Evolutionary conservation across 2,113 vertebrate species (phyloP).

Genomic region (Neolamprologus toae): DNA sequence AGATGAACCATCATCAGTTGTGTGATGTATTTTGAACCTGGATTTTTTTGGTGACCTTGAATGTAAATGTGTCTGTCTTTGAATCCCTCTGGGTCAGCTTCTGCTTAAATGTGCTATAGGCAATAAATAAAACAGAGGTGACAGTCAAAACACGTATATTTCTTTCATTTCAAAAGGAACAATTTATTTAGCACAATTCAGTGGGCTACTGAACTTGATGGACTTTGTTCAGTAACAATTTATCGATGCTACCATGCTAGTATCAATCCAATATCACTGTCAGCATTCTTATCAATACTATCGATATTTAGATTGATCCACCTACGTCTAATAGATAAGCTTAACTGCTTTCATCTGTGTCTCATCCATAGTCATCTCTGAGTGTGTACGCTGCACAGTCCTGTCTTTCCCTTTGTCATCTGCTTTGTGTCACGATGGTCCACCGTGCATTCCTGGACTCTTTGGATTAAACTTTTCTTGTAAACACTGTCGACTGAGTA

Average conservation of each 20-base stretch:
- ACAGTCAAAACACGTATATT: background rate
- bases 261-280: background rate
- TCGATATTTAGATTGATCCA: background rate
- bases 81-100: background rate
- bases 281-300: background rate
- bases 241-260: background rate
- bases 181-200: background rate
- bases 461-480: background rate
- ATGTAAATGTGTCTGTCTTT: background rate
- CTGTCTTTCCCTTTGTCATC: background rate
- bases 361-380: background rate
- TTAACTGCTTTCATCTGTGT: background rate
- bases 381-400: background rate
- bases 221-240: background rate
- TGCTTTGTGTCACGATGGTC: background rate
- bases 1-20: background rate
- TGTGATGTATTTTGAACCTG: background rate
- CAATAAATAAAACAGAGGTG: background rate
- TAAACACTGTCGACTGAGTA: background rate
- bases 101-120: background rate
- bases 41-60: background rate
- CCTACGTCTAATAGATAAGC: background rate
- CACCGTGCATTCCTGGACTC: background rate
- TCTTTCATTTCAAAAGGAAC: background rate
- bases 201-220: background rate